Evolutionary conservation across 2,113 vertebrate genomes (phyloP).

Genomic region (Alligator mississippiensis): DNA sequence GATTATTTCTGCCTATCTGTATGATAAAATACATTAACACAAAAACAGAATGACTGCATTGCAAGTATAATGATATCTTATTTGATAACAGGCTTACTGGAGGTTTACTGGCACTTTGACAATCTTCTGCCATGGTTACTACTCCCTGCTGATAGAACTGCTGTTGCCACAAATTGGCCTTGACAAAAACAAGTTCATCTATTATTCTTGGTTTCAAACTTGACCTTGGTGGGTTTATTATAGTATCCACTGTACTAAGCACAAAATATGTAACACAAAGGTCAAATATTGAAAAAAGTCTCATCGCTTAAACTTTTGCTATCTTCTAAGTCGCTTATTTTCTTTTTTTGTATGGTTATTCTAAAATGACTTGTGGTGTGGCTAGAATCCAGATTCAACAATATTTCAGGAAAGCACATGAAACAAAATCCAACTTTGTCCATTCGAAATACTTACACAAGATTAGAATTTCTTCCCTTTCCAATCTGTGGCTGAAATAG

Average conservation of each 20-base stretch:
- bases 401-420: background rate
- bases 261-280: conserved; percentile 46
- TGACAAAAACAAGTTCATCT: conserved; percentile 34
- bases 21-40: conserved; percentile 15
- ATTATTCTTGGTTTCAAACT: conserved; percentile 53
- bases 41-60: background rate
- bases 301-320: background rate
- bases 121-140: conserved; percentile 31
- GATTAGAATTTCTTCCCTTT: background rate
- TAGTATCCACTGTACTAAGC: conserved; percentile 12
- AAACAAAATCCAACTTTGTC: background rate
- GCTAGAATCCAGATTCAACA: background rate
- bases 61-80: conserved; percentile 9
- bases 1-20: background rate
- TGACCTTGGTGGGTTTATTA: conserved; percentile 50
- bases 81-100: conserved; percentile 40
- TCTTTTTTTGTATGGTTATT: background rate
- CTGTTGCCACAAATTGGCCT: conserved; percentile 49
- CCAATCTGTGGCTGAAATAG: background rate
- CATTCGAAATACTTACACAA: conserved; percentile 8
- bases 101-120: conserved; percentile 48
- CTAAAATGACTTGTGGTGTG: conserved; percentile 18
- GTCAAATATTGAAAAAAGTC: background rate
- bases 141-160: conserved; percentile 62
- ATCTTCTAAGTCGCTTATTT: background rate